A percentile compares a stretch with the other conserved stretches of the same genome.
These are phyloP conservation scores for Cordilura impudica DNA, from an alignment of 2,888 invertebrate species.

Conservation along the genomic window DNA sequence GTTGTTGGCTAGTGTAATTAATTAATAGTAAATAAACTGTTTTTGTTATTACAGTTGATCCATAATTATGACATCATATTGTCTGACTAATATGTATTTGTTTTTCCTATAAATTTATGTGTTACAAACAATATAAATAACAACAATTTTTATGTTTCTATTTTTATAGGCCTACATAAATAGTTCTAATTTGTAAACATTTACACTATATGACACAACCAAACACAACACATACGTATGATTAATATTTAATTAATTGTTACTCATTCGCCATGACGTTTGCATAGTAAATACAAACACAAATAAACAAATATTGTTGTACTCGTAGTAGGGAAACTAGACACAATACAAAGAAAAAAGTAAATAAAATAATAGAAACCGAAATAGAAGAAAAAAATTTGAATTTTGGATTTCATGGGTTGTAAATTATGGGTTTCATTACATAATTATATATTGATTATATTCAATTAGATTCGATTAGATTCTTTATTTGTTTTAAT, in stretches of 20 bases:
- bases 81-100: neutral
- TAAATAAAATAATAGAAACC: too few species aligned
- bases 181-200: neutral
- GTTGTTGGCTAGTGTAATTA: too few species aligned
- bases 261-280: slow-evolving; percentile 6
- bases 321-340: too few species aligned
- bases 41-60: too few species aligned
- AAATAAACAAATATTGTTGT: neutral
- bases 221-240: neutral
- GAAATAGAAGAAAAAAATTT: too few species aligned
- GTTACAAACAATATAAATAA: neutral
- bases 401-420: too few species aligned
- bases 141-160: neutral
- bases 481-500: too few species aligned
- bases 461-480: too few species aligned
- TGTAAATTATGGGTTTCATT: too few species aligned
- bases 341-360: too few species aligned
- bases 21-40: too few species aligned
- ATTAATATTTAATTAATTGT: slow-evolving; percentile 25
- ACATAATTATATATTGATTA: too few species aligned
- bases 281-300: neutral
- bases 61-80: slow-evolving; percentile 38
- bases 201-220: neutral
- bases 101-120: neutral
- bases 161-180: neutral